Evolutionary conservation across 1,140 invertebrate species (phyloP).

Genomic region (Globodera rostochiensis): DNA sequence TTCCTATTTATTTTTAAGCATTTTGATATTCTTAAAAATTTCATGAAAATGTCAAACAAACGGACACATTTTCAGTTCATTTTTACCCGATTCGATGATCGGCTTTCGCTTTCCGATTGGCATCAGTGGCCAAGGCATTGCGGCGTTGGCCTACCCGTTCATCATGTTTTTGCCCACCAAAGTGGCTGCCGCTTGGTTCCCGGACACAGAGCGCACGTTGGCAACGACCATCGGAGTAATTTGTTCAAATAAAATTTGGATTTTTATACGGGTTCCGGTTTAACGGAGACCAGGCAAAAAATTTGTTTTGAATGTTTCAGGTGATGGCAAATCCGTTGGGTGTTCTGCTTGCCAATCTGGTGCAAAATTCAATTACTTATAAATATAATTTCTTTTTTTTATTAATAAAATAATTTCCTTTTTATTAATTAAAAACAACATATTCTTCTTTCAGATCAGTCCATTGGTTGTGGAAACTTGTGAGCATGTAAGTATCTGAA

Average conservation of each 20-base stretch:
- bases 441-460: constrained; percentile 4
- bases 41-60: too few species aligned
- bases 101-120: constrained; percentile 56
- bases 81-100: constrained; percentile 35
- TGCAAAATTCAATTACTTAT: constrained; percentile 16
- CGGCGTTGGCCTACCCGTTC: constrained; percentile 63
- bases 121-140: constrained; percentile 62
- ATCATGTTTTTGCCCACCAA: constrained; percentile 66
- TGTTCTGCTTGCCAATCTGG: constrained; percentile 60
- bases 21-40: too few species aligned
- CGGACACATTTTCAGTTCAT: constrained; percentile 42
- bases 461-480: constrained; percentile 51
- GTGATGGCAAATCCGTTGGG: constrained; percentile 64
- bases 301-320: not conserved
- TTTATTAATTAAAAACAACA: too few species aligned
- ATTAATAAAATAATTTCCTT: too few species aligned
- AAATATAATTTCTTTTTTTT: too few species aligned
- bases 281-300: too few species aligned
- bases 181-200: constrained; percentile 63
- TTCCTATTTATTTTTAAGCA: too few species aligned
- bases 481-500: not conserved
- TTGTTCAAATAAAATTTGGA: not conserved
- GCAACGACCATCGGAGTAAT: constrained; percentile 59
- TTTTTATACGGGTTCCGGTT: not conserved
- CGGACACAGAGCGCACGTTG: constrained; percentile 60